Conservation (phyloP, 2,113 vertebrate species). For the Rhea pennata region DNA sequence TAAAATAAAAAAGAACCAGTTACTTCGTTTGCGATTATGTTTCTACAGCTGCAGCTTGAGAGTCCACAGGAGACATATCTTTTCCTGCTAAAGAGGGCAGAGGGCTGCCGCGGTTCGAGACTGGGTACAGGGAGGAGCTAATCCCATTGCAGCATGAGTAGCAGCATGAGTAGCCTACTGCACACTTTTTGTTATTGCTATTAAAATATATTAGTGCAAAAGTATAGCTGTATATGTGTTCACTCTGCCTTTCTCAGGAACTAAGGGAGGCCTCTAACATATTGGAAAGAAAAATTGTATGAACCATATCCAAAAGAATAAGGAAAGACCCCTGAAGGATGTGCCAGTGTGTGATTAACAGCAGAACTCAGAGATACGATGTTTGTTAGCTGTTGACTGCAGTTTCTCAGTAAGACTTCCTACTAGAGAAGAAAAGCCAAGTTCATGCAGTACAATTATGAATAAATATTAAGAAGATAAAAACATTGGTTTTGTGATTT, state of each 20-base stretch:
- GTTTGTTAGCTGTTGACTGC: neutral
- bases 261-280: neutral
- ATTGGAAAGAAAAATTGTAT: neutral
- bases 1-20: neutral
- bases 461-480: slow-evolving; percentile 3
- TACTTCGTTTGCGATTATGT: neutral
- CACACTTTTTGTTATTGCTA: neutral
- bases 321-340: neutral
- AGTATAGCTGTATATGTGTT: neutral
- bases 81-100: neutral
- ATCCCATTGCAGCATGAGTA: neutral
- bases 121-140: neutral
- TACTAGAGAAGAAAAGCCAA: neutral
- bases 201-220: neutral
- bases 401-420: neutral
- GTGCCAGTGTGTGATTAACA: neutral
- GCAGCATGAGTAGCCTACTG: neutral
- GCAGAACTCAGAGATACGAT: neutral
- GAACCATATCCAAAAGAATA: neutral
- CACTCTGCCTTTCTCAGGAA: neutral
- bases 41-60: slow-evolving; percentile 31
- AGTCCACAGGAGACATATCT: neutral
- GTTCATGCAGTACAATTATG: neutral
- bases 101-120: neutral
- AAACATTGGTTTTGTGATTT: neutral